Evolutionary conservation across 2,888 invertebrate genomes (phyloP).

Genomic region (Cenopis cana): DNA sequence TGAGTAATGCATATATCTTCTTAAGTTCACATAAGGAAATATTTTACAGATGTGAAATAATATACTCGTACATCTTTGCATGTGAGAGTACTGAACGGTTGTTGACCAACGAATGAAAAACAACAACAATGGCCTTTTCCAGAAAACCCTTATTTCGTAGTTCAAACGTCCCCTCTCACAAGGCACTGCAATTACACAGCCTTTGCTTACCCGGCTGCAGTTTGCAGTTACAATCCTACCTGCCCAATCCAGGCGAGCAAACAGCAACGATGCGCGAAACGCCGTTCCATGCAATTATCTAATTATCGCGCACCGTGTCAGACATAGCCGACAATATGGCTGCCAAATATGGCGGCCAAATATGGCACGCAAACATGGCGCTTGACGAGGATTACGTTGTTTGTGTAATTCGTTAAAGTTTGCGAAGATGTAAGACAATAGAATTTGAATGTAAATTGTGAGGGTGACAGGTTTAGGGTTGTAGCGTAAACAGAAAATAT

Average conservation of each 20-base stretch:
- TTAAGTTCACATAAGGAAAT: too few species aligned
- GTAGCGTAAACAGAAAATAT: constrained; percentile 17
- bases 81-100: not conserved
- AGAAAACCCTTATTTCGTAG: not conserved
- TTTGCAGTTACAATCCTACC: constrained; percentile 38
- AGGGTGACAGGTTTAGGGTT: constrained; percentile 21
- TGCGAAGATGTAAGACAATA: constrained; percentile 56
- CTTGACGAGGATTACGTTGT: constrained; percentile 61
- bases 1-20: too few species aligned
- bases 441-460: constrained; percentile 41
- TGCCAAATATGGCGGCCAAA: constrained; percentile 63
- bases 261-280: constrained; percentile 58
- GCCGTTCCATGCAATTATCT: constrained; percentile 73
- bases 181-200: constrained; percentile 29
- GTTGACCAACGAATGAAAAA: not conserved
- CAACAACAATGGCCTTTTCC: not conserved
- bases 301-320: constrained; percentile 60
- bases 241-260: constrained; percentile 52
- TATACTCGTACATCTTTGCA: not conserved
- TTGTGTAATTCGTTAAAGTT: constrained; percentile 72
- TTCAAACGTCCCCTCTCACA: constrained; percentile 6
- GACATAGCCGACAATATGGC: constrained; percentile 55
- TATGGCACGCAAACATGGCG: constrained; percentile 52
- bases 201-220: constrained; percentile 27
- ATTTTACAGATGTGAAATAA: too few species aligned